These are phyloP conservation scores for Typhlomys cinereus DNA, from an alignment of 2,113 vertebrate genomes.

Conservation along the genomic window DNA sequence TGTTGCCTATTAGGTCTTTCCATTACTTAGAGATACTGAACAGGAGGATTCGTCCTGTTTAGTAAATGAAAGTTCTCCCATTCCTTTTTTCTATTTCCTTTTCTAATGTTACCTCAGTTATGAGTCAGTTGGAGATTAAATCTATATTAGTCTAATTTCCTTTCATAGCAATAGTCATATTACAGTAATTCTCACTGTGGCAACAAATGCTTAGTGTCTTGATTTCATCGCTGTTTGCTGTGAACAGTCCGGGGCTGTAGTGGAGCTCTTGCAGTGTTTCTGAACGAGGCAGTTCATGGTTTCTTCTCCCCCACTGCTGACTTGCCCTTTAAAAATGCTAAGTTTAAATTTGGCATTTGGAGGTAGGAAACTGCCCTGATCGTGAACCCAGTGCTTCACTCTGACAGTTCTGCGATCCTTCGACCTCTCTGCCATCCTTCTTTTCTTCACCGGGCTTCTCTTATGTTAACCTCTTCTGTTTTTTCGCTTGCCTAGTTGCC, in stretches of 20 bases:
- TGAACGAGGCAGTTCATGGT: background rate
- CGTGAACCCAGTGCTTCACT: background rate
- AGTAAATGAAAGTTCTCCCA: constrained; percentile 8
- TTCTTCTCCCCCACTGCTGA: background rate
- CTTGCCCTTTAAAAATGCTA: constrained; percentile 46
- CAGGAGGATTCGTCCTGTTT: constrained; percentile 19
- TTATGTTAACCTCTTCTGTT: background rate
- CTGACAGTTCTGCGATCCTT: background rate
- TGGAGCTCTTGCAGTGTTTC: background rate
- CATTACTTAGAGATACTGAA: background rate
- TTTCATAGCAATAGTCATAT: background rate
- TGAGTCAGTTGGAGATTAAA: constrained; percentile 24
- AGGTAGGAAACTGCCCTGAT: background rate
- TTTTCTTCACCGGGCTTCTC: background rate
- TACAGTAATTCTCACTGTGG: background rate
- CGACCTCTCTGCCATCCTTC: constrained; percentile 2
- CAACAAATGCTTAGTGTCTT: background rate
- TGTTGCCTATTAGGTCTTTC: constrained; percentile 34
- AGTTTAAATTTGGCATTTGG: constrained; percentile 50
- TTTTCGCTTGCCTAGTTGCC: background rate
- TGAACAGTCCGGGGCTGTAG: background rate
- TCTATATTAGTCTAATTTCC: constrained; percentile 57
- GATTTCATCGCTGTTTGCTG: constrained; percentile 3
- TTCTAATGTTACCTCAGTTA: constrained; percentile 57
- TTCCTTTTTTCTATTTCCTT: constrained; percentile 22